Percentiles rank a stretch among this genome's conserved stretches.
Conservation (phyloP, 1,140 invertebrate genomes). For the Ips nitidus region DNA sequence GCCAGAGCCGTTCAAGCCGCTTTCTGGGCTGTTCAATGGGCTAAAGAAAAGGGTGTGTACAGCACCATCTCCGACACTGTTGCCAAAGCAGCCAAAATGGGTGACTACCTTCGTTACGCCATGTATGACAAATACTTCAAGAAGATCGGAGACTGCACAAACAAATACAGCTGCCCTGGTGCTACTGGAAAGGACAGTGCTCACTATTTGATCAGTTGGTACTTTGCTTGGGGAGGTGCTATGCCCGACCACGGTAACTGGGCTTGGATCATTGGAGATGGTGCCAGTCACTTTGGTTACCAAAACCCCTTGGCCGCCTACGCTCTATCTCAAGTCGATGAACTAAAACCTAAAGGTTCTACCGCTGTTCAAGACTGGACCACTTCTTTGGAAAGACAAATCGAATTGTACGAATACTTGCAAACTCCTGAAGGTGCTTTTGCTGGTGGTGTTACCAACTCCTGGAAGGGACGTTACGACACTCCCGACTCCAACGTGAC, state of each 20-base stretch:
- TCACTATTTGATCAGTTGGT: conserved; percentile 35
- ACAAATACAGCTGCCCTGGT: conserved; percentile 20
- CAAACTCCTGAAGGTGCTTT: conserved; percentile 37
- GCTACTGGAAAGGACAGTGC: conserved; percentile 34
- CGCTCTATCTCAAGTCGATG: conserved; percentile 23
- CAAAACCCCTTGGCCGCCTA: conserved; percentile 37
- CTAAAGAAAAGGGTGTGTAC: conserved; percentile 28
- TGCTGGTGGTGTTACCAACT: conserved; percentile 37
- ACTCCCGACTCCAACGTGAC: conserved; percentile 26
- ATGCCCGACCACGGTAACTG: conserved; percentile 17
- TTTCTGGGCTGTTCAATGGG: conserved; percentile 38
- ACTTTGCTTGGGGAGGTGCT: conserved; percentile 34
- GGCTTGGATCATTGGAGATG: conserved; percentile 35
- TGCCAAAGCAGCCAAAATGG: conserved; percentile 33
- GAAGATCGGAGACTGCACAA: conserved; percentile 25
- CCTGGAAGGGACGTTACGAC: conserved; percentile 37
- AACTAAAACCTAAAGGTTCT: conserved; percentile 34
- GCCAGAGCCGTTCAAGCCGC: conserved; percentile 34
- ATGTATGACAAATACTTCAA: conserved; percentile 38
- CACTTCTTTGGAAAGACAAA: conserved; percentile 34
- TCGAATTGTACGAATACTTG: conserved; percentile 36
- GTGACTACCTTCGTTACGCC: conserved; percentile 35
- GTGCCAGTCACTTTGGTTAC: conserved; percentile 34
- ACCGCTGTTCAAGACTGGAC: conserved; percentile 33
- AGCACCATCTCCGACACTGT: conserved; percentile 21